These are phyloP conservation scores for Pseudolaguvia tuberculata DNA, from an alignment of 2,113 vertebrate species.

Conservation along the genomic window DNA sequence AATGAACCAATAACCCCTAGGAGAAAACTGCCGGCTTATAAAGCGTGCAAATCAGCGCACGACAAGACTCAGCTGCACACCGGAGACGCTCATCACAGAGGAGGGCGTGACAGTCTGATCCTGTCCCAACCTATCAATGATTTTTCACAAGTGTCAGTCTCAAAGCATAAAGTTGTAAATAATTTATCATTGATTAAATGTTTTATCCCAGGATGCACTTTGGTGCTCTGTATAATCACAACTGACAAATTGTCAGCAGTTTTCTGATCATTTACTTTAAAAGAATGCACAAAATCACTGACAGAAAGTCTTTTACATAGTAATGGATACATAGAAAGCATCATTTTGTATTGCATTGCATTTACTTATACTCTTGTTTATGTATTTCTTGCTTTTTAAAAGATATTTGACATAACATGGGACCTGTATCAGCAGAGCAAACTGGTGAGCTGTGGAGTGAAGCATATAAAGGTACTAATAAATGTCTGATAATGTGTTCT, in stretches of 20 bases:
- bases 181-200: conserved; percentile 31
- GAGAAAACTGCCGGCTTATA: too few species aligned
- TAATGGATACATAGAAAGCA: neutral
- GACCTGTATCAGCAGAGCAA: conserved; percentile 86
- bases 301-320: neutral
- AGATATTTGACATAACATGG: conserved; percentile 93
- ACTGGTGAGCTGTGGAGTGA: conserved; percentile 85
- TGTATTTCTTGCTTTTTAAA: conserved; percentile 46
- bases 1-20: too few species aligned
- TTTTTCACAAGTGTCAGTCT: conserved; percentile 7
- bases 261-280: neutral
- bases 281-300: neutral
- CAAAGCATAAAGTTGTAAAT: conserved; percentile 28
- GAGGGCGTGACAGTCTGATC: too few species aligned
- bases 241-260: too few species aligned
- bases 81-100: too few species aligned
- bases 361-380: neutral
- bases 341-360: neutral
- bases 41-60: too few species aligned
- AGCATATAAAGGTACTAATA: conserved; percentile 82
- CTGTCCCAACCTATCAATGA: neutral
- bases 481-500: neutral
- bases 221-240: neutral
- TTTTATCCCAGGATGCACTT: conserved; percentile 25
- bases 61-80: too few species aligned